Conservation (phyloP, 2,797 vertebrate genomes). For the Acestrorhynchus altus region DNA sequence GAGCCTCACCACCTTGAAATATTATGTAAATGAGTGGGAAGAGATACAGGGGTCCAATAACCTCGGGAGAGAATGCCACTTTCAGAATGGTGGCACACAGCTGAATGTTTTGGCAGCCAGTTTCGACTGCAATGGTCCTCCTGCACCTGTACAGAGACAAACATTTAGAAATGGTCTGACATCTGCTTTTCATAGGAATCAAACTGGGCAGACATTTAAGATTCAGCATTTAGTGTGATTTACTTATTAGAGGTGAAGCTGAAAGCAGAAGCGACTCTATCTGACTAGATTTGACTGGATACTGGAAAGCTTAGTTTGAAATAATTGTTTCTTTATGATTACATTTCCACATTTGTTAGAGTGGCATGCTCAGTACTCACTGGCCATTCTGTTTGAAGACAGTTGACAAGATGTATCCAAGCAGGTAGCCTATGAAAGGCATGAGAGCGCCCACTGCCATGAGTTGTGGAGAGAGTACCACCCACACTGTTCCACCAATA, state of each 20-base stretch:
- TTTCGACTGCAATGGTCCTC: conserved; percentile 83
- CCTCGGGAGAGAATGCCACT: conserved; percentile 76
- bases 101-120: conserved; percentile 86
- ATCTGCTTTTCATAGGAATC: not conserved
- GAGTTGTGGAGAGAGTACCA: conserved; percentile 73
- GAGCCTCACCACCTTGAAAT: conserved; percentile 80
- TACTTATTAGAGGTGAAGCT: not conserved
- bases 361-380: conserved; percentile 68
- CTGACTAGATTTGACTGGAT: no score
- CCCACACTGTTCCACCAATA: conserved; percentile 67
- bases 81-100: conserved; percentile 84
- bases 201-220: not conserved
- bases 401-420: conserved; percentile 80
- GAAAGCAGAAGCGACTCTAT: not conserved
- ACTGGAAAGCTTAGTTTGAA: no score
- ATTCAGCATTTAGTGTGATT: not conserved
- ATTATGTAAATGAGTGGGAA: conserved; percentile 85
- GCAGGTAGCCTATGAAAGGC: conserved; percentile 80
- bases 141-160: conserved; percentile 71
- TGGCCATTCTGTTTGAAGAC: conserved; percentile 72
- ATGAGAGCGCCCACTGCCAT: conserved; percentile 77
- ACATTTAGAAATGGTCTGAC: not conserved
- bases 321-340: not conserved
- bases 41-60: conserved; percentile 80
- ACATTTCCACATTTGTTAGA: not conserved